Evolutionary conservation across 2,113 vertebrate genomes (phyloP).

Genomic region (Aepyceros melampus): DNA sequence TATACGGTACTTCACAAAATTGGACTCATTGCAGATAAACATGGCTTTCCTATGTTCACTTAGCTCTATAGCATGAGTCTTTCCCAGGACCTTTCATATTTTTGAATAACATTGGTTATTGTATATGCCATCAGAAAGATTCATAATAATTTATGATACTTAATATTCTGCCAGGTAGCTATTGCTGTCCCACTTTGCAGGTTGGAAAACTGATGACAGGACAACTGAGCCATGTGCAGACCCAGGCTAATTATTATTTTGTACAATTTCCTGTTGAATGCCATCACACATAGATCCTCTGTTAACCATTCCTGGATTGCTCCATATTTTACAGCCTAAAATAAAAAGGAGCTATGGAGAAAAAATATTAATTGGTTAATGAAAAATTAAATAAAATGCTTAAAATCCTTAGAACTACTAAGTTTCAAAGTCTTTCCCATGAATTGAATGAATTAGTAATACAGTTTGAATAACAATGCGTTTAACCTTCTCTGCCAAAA

Average conservation of each 20-base stretch:
- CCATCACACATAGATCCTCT: not conserved
- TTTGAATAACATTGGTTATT: not conserved
- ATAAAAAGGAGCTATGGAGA: not conserved
- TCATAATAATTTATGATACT: not conserved
- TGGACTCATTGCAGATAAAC: not conserved
- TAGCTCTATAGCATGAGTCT: not conserved
- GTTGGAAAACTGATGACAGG: not conserved
- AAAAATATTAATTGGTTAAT: not conserved
- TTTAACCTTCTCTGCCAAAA: slow-evolving; percentile 50
- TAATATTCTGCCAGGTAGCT: not conserved
- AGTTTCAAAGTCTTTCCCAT: not conserved
- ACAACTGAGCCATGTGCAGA: not conserved
- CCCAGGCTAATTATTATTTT: not conserved
- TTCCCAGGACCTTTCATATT: not conserved
- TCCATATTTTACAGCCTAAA: not conserved
- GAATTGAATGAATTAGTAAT: slow-evolving; percentile 33
- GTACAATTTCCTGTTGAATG: not conserved
- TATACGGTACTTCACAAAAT: not conserved
- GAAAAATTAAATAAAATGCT: slow-evolving; percentile 19
- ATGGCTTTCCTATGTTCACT: not conserved
- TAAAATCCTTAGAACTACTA: not conserved
- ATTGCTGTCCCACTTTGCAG: not conserved
- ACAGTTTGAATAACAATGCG: not conserved
- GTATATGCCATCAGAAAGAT: not conserved
- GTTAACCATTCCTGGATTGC: not conserved